Conservation (phyloP, 2,113 vertebrate species). For the Caretta caretta region DNA sequence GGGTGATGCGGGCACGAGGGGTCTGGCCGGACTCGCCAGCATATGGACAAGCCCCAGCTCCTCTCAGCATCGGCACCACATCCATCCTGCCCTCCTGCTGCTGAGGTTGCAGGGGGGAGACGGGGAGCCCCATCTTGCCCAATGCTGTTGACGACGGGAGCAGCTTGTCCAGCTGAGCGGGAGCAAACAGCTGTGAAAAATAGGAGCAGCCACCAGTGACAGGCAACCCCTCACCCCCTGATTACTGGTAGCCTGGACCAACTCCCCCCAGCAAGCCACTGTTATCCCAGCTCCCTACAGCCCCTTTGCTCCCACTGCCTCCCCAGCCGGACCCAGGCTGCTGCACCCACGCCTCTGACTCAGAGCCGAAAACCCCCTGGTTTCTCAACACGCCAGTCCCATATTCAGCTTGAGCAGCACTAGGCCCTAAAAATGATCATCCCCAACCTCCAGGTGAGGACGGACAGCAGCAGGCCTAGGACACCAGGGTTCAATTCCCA, state of each 20-base stretch:
- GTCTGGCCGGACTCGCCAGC: not conserved
- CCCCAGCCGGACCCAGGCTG: too few relatives aligned
- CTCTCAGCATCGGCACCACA: not conserved
- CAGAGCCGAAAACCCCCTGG: not conserved
- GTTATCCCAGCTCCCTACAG: not conserved
- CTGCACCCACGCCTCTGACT: not conserved
- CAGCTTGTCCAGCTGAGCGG: too few relatives aligned
- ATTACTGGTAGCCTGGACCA: not conserved
- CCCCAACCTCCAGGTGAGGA: not conserved
- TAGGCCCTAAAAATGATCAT: too few relatives aligned
- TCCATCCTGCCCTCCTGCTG: not conserved
- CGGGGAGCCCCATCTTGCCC: not conserved
- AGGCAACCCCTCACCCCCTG: too few relatives aligned
- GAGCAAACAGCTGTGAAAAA: too few relatives aligned
- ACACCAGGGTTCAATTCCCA: accelerated
- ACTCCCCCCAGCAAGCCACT: not conserved
- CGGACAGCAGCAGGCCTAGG: not conserved
- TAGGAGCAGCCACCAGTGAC: too few relatives aligned
- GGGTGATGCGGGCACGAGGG: not conserved
- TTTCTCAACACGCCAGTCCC: not conserved
- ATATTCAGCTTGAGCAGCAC: not conserved
- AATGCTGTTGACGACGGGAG: not conserved
- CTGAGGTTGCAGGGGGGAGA: not conserved
- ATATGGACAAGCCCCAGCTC: not conserved
- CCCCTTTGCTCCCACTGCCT: too few relatives aligned